Conservation (phyloP, 2,113 vertebrate genomes). For the Balaeniceps rex region DNA sequence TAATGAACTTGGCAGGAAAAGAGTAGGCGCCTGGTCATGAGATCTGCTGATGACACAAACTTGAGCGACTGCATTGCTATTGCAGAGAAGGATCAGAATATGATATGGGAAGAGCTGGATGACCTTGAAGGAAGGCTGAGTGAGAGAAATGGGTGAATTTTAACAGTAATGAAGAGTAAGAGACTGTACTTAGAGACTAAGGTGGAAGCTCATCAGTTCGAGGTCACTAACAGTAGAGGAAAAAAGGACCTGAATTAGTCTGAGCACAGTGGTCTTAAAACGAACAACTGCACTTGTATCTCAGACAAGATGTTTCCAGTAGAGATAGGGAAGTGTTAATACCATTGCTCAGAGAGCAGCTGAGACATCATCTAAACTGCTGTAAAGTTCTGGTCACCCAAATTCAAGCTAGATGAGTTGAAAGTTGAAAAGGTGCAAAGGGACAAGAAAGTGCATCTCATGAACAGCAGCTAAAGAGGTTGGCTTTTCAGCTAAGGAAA, state of each 20-base stretch:
- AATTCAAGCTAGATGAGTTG: background rate
- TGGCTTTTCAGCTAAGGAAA: background rate
- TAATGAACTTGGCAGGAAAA: constrained; percentile 34
- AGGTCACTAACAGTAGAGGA: background rate
- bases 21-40: background rate
- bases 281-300: accelerated
- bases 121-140: background rate
- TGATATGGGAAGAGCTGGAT: background rate
- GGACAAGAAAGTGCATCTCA: background rate
- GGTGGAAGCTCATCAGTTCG: background rate
- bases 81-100: background rate
- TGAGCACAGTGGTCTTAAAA: background rate
- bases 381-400: background rate
- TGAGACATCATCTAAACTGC: background rate
- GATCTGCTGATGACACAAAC: constrained; percentile 1
- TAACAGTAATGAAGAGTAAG: background rate
- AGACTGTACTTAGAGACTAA: background rate
- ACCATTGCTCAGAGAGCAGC: background rate
- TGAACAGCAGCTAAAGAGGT: background rate
- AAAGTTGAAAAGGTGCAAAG: background rate
- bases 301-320: background rate
- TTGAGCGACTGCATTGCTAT: background rate
- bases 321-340: background rate
- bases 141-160: background rate
- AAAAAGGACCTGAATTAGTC: background rate